These are phyloP conservation scores for Pollachius pollachius DNA, from an alignment of 2,113 vertebrate genomes.

Conservation along the genomic window DNA sequence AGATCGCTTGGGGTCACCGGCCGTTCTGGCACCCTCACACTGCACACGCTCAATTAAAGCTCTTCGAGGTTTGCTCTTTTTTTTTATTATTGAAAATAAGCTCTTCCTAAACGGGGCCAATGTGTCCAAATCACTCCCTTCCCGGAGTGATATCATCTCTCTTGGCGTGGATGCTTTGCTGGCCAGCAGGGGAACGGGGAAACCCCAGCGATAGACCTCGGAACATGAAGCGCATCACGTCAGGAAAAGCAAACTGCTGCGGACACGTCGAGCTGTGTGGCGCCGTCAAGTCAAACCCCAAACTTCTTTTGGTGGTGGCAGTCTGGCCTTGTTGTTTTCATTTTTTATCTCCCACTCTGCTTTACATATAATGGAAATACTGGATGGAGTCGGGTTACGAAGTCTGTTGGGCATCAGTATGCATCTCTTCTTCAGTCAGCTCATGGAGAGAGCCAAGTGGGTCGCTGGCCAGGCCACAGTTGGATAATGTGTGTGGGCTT, in stretches of 20 bases:
- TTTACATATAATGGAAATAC: not conserved
- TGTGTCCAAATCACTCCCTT: constrained; percentile 44
- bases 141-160: constrained; percentile 38
- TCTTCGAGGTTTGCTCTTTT: constrained; percentile 26
- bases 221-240: constrained; percentile 18
- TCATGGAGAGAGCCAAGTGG: not conserved
- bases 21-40: constrained; percentile 45
- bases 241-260: constrained; percentile 11
- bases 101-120: constrained; percentile 36
- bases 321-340: not conserved
- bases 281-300: not conserved
- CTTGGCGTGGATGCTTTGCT: constrained; percentile 24
- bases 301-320: not conserved
- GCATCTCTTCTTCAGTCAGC: not conserved
- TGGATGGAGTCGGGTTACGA: not conserved
- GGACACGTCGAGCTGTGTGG: constrained; percentile 9
- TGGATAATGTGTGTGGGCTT: constrained; percentile 33
- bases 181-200: constrained; percentile 17
- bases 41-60: constrained; percentile 50
- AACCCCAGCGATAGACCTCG: constrained; percentile 12
- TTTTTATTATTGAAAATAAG: constrained; percentile 1
- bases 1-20: constrained; percentile 52
- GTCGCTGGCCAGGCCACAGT: constrained; percentile 3
- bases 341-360: not conserved
- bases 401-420: not conserved